These are phyloP conservation scores for Pterocles gutturalis DNA, from an alignment of 2,113 vertebrate genomes.

Conservation along the genomic window DNA sequence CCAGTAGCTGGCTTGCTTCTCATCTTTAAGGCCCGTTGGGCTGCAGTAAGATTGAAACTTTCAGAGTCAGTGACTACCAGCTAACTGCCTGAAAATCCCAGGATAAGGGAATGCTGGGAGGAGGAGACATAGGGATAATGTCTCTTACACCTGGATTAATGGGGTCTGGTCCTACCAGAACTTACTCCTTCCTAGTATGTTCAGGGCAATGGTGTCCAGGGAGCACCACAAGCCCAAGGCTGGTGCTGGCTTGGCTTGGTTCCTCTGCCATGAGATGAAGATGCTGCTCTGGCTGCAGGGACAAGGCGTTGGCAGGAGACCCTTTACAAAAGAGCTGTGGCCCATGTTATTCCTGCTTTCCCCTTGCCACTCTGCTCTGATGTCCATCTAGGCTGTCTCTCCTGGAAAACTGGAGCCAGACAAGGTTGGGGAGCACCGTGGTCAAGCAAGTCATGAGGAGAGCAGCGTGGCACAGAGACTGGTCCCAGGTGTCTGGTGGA, in stretches of 20 bases:
- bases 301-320: not conserved
- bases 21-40: not conserved
- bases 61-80: not conserved
- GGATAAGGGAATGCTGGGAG: not conserved
- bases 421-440: not conserved
- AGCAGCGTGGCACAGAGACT: not conserved
- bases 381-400: not conserved
- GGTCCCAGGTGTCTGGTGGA: not conserved
- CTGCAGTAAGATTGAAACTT: not conserved
- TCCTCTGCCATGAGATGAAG: not conserved
- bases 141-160: not conserved
- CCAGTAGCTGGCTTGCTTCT: not conserved
- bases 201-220: not conserved
- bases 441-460: not conserved
- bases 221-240: not conserved
- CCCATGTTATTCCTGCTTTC: not conserved
- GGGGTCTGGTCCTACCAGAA: not conserved
- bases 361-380: not conserved
- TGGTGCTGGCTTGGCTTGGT: not conserved
- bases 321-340: not conserved
- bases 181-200: not conserved
- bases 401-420: not conserved
- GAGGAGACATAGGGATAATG: not conserved
- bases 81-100: not conserved
- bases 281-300: not conserved